phyloP scores from a whole-genome alignment of 2,113 vertebrate genomes.

The Coptodon bakossiorum region DNA sequence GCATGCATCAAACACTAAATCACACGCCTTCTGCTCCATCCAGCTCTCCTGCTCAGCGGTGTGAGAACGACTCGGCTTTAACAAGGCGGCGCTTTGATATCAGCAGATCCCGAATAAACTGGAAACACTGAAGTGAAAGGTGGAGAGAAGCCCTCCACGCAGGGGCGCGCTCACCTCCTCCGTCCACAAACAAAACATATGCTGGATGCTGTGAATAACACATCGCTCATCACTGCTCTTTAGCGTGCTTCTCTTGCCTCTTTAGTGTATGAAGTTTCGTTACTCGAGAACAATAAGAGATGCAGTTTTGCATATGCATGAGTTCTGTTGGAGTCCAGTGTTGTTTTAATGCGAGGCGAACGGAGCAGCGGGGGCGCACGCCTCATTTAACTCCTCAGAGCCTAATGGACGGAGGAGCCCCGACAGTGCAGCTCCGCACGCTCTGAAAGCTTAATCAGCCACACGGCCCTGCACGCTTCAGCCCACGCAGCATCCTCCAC shows the following conservation, averaged over 20 bases:
- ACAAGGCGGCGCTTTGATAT: neutral
- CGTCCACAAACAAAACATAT: rapidly evolving
- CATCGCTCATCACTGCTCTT: neutral
- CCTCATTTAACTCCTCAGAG: conserved; percentile 33
- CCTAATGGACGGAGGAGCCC: conserved; percentile 28
- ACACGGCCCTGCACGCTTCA: neutral
- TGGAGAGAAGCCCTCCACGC: neutral
- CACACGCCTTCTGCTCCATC: neutral
- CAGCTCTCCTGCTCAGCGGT: neutral
- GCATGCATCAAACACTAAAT: neutral
- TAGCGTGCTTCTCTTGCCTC: neutral
- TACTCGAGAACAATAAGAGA: neutral
- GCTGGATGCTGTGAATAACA: neutral
- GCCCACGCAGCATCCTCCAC: neutral
- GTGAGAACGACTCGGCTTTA: neutral
- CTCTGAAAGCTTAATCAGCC: conserved; percentile 37
- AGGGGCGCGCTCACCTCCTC: neutral
- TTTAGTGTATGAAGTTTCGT: neutral
- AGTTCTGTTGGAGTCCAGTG: conserved; percentile 2
- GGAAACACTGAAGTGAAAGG: neutral
- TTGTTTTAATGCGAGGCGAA: conserved; percentile 22
- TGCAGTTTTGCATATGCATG: neutral
- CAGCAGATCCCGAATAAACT: neutral
- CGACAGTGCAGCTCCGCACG: neutral
- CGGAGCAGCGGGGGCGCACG: neutral